Base-by-base conservation (phyloP, 2,888 invertebrate genomes). In the Dinocampus coccinellae region DNA sequence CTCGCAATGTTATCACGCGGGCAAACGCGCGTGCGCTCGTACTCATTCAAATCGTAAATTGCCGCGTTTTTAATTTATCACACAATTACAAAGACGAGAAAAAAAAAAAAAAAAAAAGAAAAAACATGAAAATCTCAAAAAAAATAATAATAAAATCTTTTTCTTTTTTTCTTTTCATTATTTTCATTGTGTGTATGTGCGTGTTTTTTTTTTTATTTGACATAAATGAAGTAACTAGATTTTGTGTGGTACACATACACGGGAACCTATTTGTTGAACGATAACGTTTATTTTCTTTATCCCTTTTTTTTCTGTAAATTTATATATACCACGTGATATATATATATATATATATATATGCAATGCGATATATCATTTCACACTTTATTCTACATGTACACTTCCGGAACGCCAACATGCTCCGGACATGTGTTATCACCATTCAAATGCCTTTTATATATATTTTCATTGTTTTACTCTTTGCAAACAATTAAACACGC, bases 331-430 rank as follows among this genome's bases (percentile, higher is more conserved):
- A 55, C 57, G 53, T 65, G 47, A 65, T 65, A 36, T 65, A 33
- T 65, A 20, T 24, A 39, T 36, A 39, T 34, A 39, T 61, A 36
- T 22, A 39, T 34, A 29, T 64, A 39, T 39, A 42, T 24, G 13
- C 29, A 22, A 65, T 58, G 52, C 66, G 72, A 74, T 76, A 69
- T 74, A 75, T 77, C 75, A 52, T 75, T 73, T 70, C 52, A 69
- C 72, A 69, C 68, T 69, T 75, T 69, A 69, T 73, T 77, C 70
- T 73, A 64, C 16, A 42, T n/a, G 47, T 29, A 53, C 73, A 77
- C 75, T 76, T 77, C 76, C 77, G 76, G 74, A 77, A 75, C 76
- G 77, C 77, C 74, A 74, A 77, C 76, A 55, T 70, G 72, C 66
- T 55, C 64, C 57, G 75, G 72, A 73, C 71, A 73, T 39, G 42